These are phyloP conservation scores for Notarius lentiginosus DNA, from an alignment of 2,113 vertebrate genomes.

Conservation along the genomic window DNA sequence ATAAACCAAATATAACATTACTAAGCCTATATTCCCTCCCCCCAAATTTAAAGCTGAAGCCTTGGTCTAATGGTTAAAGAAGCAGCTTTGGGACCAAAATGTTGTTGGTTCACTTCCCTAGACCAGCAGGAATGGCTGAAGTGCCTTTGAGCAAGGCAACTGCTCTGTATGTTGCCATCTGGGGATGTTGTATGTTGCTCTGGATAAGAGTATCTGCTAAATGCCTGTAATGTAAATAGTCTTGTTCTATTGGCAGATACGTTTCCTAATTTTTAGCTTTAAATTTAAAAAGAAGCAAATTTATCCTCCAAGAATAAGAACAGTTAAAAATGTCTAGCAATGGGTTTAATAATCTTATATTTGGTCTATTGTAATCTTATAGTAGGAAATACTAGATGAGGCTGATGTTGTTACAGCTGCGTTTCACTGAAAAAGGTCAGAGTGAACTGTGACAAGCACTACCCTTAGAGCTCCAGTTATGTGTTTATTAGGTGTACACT, in stretches of 20 bases:
- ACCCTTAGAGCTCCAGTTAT: background rate
- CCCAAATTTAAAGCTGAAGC: background rate
- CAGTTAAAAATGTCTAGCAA: background rate
- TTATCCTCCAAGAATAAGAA: background rate
- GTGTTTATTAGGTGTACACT: background rate
- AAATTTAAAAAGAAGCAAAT: background rate
- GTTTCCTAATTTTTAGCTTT: background rate
- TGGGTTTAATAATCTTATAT: background rate
- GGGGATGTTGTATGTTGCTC: too few species aligned
- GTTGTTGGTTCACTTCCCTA: too few species aligned
- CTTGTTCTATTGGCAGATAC: background rate
- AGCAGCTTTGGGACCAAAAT: too few species aligned
- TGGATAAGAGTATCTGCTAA: too few species aligned
- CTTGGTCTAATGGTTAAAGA: too few species aligned
- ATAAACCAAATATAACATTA: background rate
- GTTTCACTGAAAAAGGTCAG: conserved; percentile 28
- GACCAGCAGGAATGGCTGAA: too few species aligned
- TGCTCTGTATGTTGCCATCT: too few species aligned
- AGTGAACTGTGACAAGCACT: background rate
- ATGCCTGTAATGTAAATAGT: background rate
- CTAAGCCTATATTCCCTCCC: background rate
- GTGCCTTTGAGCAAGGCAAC: too few species aligned
- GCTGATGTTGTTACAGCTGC: conserved; percentile 31
- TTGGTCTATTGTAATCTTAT: background rate
- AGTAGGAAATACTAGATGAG: background rate